phyloP scores from a whole-genome alignment of 1,140 invertebrate genomes.

The Eriocheir sinensis region DNA sequence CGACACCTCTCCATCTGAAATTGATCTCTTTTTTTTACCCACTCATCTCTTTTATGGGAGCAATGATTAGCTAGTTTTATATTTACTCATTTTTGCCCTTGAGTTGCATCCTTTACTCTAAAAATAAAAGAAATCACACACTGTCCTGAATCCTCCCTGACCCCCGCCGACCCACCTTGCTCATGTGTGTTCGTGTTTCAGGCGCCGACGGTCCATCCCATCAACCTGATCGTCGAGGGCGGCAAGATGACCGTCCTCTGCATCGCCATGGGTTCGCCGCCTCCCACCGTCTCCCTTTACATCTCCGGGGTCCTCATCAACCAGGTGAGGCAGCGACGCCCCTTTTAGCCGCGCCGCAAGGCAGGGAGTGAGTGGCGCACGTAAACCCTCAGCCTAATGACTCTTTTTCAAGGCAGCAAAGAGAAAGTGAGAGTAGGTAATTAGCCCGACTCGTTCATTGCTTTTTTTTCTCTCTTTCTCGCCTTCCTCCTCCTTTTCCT shows the following conservation, averaged over 20 bases:
- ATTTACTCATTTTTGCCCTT: no score
- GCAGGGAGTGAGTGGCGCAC: neutral
- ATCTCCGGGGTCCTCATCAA: conserved; percentile 88
- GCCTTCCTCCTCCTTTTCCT: neutral
- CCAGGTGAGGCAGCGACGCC: conserved; percentile 55
- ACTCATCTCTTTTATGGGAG: no score
- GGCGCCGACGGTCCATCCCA: conserved; percentile 91
- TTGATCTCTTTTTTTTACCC: no score
- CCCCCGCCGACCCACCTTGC: neutral
- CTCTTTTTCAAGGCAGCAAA: neutral
- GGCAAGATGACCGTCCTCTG: conserved; percentile 92
- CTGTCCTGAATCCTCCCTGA: neutral
- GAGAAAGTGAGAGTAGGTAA: neutral
- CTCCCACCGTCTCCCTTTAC: conserved; percentile 91
- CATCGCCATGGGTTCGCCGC: conserved; percentile 91
- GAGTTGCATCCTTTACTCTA: neutral
- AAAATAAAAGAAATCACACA: neutral
- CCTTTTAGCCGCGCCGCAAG: neutral
- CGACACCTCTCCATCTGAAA: no score
- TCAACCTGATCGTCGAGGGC: conserved; percentile 90
- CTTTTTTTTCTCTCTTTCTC: neutral
- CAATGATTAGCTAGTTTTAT: no score
- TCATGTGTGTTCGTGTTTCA: conserved; percentile 81
- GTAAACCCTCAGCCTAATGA: neutral
- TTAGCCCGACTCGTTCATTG: neutral